phyloP scores from a whole-genome alignment of 1,140 invertebrate species.

The Eciton burchellii region DNA sequence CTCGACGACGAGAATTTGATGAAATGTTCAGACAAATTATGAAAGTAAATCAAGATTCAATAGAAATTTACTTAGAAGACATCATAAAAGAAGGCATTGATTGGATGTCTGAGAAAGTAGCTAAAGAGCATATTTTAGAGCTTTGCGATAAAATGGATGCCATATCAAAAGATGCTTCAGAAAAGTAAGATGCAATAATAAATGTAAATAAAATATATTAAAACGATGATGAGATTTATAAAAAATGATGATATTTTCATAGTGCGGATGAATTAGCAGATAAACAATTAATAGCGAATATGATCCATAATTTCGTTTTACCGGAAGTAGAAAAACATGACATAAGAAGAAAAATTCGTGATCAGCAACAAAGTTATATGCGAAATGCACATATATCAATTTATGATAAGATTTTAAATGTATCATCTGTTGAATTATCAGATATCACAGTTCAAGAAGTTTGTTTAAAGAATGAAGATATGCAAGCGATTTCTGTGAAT shows the following conservation, averaged over 20 bases:
- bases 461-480: not conserved
- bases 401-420: slow-evolving; percentile 69
- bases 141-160: slow-evolving; percentile 88
- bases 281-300: slow-evolving; percentile 87
- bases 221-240: not conserved
- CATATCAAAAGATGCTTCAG: slow-evolving; percentile 83
- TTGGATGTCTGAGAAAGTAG: slow-evolving; percentile 86
- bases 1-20: slow-evolving; percentile 89
- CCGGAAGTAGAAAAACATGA: slow-evolving; percentile 86
- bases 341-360: slow-evolving; percentile 76
- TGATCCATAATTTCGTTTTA: slow-evolving; percentile 88
- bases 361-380: slow-evolving; percentile 72
- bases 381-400: slow-evolving; percentile 65
- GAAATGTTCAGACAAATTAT: slow-evolving; percentile 91
- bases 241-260: slow-evolving; percentile 23
- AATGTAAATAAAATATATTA: not conserved
- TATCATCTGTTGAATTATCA: slow-evolving; percentile 28
- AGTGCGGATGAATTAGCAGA: slow-evolving; percentile 83
- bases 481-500: not conserved
- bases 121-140: slow-evolving; percentile 85
- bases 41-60: slow-evolving; percentile 87
- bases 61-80: slow-evolving; percentile 88
- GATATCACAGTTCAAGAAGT: not conserved
- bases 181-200: slow-evolving; percentile 56
- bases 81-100: slow-evolving; percentile 88